Conservation (phyloP, 1,140 invertebrate species). For the Ladona fulva region DNA sequence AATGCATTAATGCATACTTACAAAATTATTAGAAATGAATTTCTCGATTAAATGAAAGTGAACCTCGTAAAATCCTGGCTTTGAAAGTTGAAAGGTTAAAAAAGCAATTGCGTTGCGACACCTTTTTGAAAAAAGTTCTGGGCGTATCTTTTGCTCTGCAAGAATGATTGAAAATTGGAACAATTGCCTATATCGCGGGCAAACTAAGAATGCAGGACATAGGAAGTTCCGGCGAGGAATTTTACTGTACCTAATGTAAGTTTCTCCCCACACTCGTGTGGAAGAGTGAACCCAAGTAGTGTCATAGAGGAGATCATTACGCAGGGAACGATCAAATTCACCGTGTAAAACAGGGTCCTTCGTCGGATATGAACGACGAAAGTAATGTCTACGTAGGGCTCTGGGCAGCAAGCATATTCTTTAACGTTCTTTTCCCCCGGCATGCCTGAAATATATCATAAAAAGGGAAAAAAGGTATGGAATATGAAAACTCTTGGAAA, state of each 20-base stretch:
- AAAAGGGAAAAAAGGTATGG: slow-evolving; percentile 24
- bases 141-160: no score
- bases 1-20: not conserved
- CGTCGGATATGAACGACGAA: slow-evolving; percentile 53
- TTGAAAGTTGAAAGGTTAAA: no score
- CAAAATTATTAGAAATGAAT: no score
- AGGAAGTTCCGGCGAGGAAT: slow-evolving; percentile 23
- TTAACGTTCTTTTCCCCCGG: slow-evolving; percentile 38
- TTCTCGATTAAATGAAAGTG: no score
- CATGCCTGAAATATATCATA: slow-evolving; percentile 34
- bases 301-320: slow-evolving; percentile 59
- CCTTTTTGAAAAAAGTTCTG: no score
- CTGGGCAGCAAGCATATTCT: slow-evolving; percentile 43
- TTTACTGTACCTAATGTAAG: slow-evolving; percentile 49
- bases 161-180: no score
- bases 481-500: slow-evolving; percentile 23
- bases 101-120: no score
- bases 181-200: no score
- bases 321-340: slow-evolving; percentile 62
- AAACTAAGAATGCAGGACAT: slow-evolving; percentile 9
- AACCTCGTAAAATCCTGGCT: no score
- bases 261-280: slow-evolving; percentile 60
- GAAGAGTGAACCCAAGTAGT: slow-evolving; percentile 55
- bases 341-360: slow-evolving; percentile 56
- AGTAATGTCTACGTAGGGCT: slow-evolving; percentile 56